Percentiles rank a stretch among this genome's conserved stretches.
Conservation (phyloP, 2,113 vertebrate genomes). For the Aegotheles bennettii region DNA sequence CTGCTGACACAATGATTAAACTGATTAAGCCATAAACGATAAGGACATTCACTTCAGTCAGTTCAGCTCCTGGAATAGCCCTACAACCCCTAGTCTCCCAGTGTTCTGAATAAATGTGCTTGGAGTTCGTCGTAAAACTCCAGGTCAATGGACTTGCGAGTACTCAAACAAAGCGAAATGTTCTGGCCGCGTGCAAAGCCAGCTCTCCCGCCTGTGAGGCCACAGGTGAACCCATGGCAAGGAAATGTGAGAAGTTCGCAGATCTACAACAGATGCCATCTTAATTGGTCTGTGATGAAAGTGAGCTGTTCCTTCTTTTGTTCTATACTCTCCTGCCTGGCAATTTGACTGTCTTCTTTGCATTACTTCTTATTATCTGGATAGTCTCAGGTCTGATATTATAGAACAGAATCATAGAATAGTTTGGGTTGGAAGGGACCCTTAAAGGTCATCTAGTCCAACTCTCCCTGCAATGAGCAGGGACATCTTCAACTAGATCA, state of each 20-base stretch:
- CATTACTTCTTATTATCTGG: neutral
- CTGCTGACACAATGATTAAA: slow-evolving; percentile 16
- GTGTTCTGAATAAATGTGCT: slow-evolving; percentile 75
- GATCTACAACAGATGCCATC: neutral
- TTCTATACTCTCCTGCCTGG: neutral
- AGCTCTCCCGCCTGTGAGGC: slow-evolving; percentile 5
- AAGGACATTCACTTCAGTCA: slow-evolving; percentile 12
- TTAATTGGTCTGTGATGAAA: neutral
- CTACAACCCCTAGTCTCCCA: slow-evolving; percentile 38
- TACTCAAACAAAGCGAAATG: slow-evolving; percentile 71
- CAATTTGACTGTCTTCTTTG: neutral
- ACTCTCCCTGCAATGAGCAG: too few species aligned
- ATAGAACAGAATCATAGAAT: too few species aligned
- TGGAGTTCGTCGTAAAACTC: slow-evolving; percentile 67
- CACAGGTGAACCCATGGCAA: slow-evolving; percentile 16
- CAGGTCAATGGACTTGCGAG: slow-evolving; percentile 59
- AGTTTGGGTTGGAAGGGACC: too few species aligned
- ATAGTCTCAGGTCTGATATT: neutral
- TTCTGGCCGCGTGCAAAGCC: slow-evolving; percentile 56
- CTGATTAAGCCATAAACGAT: slow-evolving; percentile 28
- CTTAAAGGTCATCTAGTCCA: too few species aligned
- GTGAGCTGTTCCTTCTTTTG: neutral
- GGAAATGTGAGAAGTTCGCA: slow-evolving; percentile 16
- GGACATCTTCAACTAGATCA: too few species aligned
- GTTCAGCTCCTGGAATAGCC: slow-evolving; percentile 65